Evolutionary conservation across 2,888 invertebrate genomes (phyloP).

Genomic region (Hypomecis atomaria): DNA sequence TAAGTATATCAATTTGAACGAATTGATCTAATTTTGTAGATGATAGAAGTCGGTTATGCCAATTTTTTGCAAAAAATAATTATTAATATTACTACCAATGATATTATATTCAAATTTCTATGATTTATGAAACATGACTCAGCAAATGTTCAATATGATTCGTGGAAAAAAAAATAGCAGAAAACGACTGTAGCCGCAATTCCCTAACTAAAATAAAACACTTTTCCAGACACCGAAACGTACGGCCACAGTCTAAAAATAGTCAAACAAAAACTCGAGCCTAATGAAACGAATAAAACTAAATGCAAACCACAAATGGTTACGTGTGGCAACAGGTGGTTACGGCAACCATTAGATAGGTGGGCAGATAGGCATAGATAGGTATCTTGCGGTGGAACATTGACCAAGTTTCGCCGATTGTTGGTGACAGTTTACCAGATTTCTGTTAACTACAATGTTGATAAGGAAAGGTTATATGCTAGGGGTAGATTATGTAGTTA

Average conservation of each 20-base stretch:
- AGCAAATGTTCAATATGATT: too few species aligned
- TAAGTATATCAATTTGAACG: too few species aligned
- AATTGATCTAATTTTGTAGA: too few species aligned
- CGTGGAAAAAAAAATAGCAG: too few species aligned
- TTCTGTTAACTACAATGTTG: constrained; percentile 21
- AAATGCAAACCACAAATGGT: constrained; percentile 24
- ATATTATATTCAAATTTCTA: too few species aligned
- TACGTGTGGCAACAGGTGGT: constrained; percentile 22
- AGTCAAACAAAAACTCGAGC: neutral
- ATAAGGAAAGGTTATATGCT: constrained; percentile 10
- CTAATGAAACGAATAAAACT: constrained; percentile 8
- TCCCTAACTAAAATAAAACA: too few species aligned
- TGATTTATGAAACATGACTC: too few species aligned
- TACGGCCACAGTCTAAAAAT: constrained; percentile 2
- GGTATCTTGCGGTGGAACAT: constrained; percentile 17
- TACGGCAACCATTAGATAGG: constrained; percentile 19
- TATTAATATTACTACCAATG: too few species aligned
- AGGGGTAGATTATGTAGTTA: neutral
- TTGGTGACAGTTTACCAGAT: constrained; percentile 22
- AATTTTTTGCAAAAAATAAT: too few species aligned
- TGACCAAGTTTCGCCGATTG: constrained; percentile 26
- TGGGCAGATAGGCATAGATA: neutral
- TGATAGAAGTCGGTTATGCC: too few species aligned
- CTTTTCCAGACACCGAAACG: too few species aligned
- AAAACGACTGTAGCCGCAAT: neutral